These are phyloP conservation scores for Clarias fuscus DNA, from an alignment of 2,797 vertebrate genomes.

Conservation along the genomic window DNA sequence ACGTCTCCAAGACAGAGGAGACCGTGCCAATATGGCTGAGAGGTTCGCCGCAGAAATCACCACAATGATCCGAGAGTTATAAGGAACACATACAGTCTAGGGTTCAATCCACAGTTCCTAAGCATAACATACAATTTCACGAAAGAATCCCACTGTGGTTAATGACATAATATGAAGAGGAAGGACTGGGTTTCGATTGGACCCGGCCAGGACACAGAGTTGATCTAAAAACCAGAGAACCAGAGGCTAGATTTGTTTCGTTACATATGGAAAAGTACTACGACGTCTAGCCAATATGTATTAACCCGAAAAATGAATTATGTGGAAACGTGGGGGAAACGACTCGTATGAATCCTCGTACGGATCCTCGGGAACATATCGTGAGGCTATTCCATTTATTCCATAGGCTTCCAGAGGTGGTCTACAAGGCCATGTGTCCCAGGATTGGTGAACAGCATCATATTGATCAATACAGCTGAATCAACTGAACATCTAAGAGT, in stretches of 20 bases:
- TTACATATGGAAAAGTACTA: not conserved
- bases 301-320: not conserved
- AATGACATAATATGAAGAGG: not conserved
- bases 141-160: not conserved
- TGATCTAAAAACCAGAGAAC: not conserved
- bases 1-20: not conserved
- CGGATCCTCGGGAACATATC: not conserved
- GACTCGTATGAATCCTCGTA: not conserved
- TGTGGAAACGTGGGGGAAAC: not conserved
- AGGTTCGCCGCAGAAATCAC: not conserved
- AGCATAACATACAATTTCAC: conserved; percentile 2
- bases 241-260: not conserved
- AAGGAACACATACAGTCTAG: not conserved
- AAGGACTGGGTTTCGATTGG: not conserved
- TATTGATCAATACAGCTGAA: not conserved
- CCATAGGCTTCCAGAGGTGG: not conserved
- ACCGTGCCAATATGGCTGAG: not conserved
- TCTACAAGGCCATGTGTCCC: not conserved
- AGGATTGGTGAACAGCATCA: not conserved
- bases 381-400: no score
- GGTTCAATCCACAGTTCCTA: conserved; percentile 1
- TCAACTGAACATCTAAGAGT: not conserved
- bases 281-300: not conserved
- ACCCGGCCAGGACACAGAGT: not conserved
- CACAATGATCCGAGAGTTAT: conserved; percentile 19